Base-by-base conservation (phyloP, 2,888 invertebrate species). In the Pristionchus exspectatus region DNA sequence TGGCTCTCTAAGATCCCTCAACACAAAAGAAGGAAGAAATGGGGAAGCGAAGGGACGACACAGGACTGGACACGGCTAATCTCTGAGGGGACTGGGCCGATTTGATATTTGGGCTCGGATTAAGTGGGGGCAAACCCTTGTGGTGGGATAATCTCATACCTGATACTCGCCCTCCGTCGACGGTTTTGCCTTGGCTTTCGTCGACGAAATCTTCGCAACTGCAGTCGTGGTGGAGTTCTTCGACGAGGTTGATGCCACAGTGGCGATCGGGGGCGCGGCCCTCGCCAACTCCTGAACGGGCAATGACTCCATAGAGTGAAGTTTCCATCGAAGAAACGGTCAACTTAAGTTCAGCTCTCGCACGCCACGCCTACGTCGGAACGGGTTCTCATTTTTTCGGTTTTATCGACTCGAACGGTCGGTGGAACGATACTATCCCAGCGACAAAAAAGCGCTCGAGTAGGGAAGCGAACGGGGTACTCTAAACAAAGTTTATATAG, bases 161-260 rank as follows among this genome's bases (percentile, higher is more conserved):
- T 94, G 94, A 90, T 94, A 94, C 88, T 94, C 94, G 83, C 94
- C 94, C 88, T 94, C 94, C 21, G 93, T 92, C 59, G 92, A 91
- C 16, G 91, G 92, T 84, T 94, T 94, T 63, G 92, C 89, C 12
- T 92, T n/a, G 7, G 77, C n/a, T 44, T 38, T 44, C 1, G 38
- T 44, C 33, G 77, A 77, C 44, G 77, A 50, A 44, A 87, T 56
- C 59, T 90, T 90, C 27, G 44, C 44, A 27, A 83, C 74, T 24
- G 85, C 38, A 30, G 38, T 27, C 7, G 59, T 54, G 9, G 87
- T 21, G 54, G 69, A 21, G 21, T 38, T 33, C 83, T 81, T 69
- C 69, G 90, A 69, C n/a, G 69, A 72, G 2, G n/a, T 88, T 24
- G 85, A 83, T 2, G 84, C 83, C 30, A 84, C 77, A 27, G 87